phyloP scores from a whole-genome alignment of 2,888 invertebrate genomes.

The Chymomyza amoena region DNA sequence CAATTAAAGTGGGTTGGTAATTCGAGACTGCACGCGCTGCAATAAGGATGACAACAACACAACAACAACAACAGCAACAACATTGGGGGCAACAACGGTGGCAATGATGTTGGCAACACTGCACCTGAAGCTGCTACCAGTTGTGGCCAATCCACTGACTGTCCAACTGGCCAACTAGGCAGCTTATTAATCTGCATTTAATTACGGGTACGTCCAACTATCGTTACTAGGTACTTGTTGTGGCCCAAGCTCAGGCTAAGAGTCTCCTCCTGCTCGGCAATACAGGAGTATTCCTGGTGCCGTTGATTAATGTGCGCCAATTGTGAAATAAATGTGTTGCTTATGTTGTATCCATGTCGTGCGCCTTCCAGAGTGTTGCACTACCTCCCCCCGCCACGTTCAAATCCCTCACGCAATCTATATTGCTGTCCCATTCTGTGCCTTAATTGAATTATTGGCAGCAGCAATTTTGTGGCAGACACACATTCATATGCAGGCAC shows the following conservation, averaged over 20 bases:
- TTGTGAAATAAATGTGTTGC: conserved; percentile 74
- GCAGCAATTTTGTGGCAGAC: conserved; percentile 60
- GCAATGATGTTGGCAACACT: conserved; percentile 17
- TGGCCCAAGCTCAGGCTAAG: conserved; percentile 3
- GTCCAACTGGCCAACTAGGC: conserved; percentile 48
- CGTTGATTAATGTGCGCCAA: conserved; percentile 69
- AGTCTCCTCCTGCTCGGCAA: not conserved
- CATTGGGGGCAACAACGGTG: not conserved
- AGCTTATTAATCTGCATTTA: conserved; percentile 76
- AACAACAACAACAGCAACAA: conserved; percentile 30
- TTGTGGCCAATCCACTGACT: conserved; percentile 11
- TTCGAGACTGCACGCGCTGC: conserved; percentile 19
- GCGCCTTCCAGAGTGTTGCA: conserved; percentile 43
- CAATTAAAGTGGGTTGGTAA: conserved; percentile 71
- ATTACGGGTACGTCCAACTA: conserved; percentile 61
- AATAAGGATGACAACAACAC: conserved; percentile 53
- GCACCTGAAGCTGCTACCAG: conserved; percentile 28
- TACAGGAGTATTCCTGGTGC: not conserved
- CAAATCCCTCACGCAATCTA: conserved; percentile 11
- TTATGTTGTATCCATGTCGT: conserved; percentile 43
- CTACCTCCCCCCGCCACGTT: not conserved
- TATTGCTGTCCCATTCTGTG: conserved; percentile 11
- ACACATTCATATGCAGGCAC: conserved; percentile 42
- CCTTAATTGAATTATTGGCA: conserved; percentile 70
- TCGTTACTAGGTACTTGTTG: conserved; percentile 56